These are phyloP conservation scores for Brachylomia viminalis DNA, from an alignment of 2,888 invertebrate genomes.

Conservation along the genomic window DNA sequence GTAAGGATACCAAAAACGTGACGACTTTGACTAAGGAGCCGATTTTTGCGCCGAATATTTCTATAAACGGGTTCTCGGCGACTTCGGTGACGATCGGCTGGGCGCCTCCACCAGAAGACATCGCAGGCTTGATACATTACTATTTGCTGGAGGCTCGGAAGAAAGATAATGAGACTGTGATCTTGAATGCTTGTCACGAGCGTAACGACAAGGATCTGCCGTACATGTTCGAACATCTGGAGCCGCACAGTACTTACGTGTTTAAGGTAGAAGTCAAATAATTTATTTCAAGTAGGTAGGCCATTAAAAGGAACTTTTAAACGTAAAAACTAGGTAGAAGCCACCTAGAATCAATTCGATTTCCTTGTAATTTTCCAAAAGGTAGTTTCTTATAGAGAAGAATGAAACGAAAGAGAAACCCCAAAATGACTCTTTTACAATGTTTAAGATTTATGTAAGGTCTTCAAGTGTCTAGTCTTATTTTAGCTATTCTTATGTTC, in stretches of 20 bases:
- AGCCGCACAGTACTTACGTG: conserved; percentile 94
- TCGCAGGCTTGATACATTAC: conserved; percentile 93
- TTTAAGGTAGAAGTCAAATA: conserved; percentile 91
- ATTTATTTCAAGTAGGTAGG: background rate
- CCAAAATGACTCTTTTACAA: background rate
- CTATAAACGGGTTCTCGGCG: conserved; percentile 92
- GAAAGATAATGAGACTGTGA: conserved; percentile 83
- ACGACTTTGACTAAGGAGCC: conserved; percentile 94
- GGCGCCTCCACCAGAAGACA: conserved; percentile 92
- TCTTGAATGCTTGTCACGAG: conserved; percentile 91
- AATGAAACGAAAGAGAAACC: too few species aligned
- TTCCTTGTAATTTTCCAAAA: background rate
- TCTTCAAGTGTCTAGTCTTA: background rate
- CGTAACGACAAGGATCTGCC: conserved; percentile 92
- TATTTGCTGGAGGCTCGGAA: conserved; percentile 93
- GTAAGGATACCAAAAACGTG: conserved; percentile 68
- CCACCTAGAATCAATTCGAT: background rate
- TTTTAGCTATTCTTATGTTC: background rate
- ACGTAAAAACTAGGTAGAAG: background rate
- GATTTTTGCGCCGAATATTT: conserved; percentile 94
- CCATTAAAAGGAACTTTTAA: background rate
- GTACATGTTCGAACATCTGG: conserved; percentile 94
- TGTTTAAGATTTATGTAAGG: conserved; percentile 37
- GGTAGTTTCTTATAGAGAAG: too few species aligned
- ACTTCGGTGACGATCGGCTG: conserved; percentile 96